Evolutionary conservation across 1,140 invertebrate genomes (phyloP).

Genomic region (Solenopsis invicta): DNA sequence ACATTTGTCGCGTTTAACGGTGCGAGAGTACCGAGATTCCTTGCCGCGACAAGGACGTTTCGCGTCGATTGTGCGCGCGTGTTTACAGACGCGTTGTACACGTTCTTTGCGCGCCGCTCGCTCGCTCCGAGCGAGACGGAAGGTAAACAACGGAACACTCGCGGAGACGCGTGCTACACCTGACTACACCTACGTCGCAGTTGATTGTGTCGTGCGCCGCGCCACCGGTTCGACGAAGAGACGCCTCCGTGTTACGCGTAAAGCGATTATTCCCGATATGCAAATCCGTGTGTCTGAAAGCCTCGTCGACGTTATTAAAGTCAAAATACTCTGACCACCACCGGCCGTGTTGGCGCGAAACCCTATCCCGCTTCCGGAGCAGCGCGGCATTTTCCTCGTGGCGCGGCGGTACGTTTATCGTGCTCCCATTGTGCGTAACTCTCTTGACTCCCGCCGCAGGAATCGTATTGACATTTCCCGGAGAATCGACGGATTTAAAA

Average conservation of each 20-base stretch:
- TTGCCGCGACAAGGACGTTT: not conserved
- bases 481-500: not conserved
- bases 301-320: constrained; percentile 1
- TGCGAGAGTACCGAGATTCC: not conserved
- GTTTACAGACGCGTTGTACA: not conserved
- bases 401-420: not conserved
- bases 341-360: not conserved
- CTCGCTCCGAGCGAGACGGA: not conserved
- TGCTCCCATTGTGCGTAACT: not conserved
- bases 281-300: not conserved
- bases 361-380: not conserved
- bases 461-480: not conserved
- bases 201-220: not conserved
- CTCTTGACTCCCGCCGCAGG: not conserved
- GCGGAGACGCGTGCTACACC: no score
- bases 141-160: not conserved
- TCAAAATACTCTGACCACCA: not conserved
- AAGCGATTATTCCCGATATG: no score
- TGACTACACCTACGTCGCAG: not conserved
- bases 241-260: no score
- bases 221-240: not conserved
- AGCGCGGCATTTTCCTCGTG: not conserved
- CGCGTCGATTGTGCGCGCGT: not conserved
- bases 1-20: not conserved
- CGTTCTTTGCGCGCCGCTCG: not conserved